These are phyloP conservation scores for Otis tarda DNA, from an alignment of 2,113 vertebrate species.

Conservation along the genomic window DNA sequence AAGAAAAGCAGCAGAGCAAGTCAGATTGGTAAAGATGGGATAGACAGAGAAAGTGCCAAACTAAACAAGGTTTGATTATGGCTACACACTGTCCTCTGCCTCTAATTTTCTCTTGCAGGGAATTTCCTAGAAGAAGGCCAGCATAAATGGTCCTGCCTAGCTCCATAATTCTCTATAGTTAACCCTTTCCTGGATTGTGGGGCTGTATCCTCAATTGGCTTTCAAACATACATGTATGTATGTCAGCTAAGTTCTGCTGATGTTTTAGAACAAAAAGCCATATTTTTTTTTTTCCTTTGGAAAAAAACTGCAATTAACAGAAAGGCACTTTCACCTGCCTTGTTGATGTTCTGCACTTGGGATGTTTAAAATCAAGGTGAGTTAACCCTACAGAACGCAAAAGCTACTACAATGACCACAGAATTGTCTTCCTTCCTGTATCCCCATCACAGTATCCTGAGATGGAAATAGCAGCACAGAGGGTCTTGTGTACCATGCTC, in stretches of 20 bases:
- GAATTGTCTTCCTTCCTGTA: not conserved
- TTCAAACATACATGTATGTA: not conserved
- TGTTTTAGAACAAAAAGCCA: not conserved
- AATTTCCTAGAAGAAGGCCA: constrained; percentile 63
- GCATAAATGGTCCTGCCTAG: constrained; percentile 31
- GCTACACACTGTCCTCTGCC: constrained; percentile 42
- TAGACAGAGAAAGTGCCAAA: constrained; percentile 52
- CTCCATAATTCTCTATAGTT: not conserved
- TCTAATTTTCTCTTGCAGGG: constrained; percentile 59
- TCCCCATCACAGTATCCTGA: not conserved
- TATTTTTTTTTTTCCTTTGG: not conserved
- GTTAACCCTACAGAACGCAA: not conserved
- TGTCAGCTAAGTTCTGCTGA: not conserved
- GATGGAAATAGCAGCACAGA: not conserved
- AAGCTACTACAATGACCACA: not conserved
- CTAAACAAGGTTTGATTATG: constrained; percentile 54
- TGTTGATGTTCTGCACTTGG: not conserved
- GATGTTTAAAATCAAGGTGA: not conserved
- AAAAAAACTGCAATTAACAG: not conserved
- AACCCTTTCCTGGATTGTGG: not conserved
- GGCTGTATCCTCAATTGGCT: not conserved
- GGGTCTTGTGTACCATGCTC: not conserved
- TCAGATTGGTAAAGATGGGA: constrained; percentile 48
- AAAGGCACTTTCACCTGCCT: not conserved
- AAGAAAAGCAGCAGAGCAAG: constrained; percentile 28